These are phyloP conservation scores for Zaprionus bogoriensis DNA, from an alignment of 2,888 invertebrate species.

Conservation along the genomic window DNA sequence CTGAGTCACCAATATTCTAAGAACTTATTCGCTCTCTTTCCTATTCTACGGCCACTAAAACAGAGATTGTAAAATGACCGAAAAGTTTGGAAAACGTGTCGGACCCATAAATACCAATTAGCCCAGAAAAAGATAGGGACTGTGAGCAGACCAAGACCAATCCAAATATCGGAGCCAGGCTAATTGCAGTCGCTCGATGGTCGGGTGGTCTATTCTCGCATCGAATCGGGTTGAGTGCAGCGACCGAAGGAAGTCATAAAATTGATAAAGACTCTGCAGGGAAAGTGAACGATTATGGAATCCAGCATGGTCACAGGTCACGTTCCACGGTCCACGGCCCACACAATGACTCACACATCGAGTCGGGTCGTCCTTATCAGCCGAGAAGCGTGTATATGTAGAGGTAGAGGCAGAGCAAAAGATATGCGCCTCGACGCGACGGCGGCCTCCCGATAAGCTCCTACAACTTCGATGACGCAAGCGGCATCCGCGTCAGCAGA, in stretches of 20 bases:
- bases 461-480: conserved; percentile 74
- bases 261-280: conserved; percentile 58
- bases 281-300: conserved; percentile 48
- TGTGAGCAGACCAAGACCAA: too few relatives aligned
- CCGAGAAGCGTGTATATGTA: background rate
- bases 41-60: conserved; percentile 18
- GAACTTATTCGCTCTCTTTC: background rate
- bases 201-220: conserved; percentile 62
- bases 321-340: conserved; percentile 57
- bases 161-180: conserved; percentile 41
- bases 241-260: conserved; percentile 69
- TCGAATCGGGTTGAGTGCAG: conserved; percentile 7
- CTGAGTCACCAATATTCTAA: background rate
- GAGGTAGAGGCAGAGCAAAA: background rate
- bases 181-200: conserved; percentile 53
- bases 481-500: conserved; percentile 18
- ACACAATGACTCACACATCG: conserved; percentile 66
- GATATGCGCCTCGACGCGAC: conserved; percentile 17
- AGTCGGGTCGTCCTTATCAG: conserved; percentile 45
- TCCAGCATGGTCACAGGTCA: conserved; percentile 65
- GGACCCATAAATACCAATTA: conserved; percentile 71
- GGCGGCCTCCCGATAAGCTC: conserved; percentile 50
- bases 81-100: conserved; percentile 58
- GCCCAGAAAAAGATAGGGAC: conserved; percentile 53
- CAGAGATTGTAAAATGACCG: background rate